Base-by-base conservation (phyloP, 2,888 invertebrate genomes). In the Epistrophella euchroma region DNA sequence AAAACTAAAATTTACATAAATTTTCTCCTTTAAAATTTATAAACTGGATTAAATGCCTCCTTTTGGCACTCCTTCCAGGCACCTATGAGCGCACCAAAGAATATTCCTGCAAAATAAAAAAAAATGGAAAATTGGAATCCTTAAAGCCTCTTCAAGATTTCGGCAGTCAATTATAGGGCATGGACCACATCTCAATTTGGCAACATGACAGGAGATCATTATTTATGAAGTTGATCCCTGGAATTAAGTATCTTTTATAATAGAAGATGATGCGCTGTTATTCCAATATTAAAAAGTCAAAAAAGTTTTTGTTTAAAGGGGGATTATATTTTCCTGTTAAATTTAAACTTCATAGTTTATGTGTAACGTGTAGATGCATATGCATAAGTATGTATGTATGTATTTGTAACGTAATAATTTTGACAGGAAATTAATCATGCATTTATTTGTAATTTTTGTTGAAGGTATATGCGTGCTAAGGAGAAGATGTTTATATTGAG, bases 211-310 rank as follows among this genome's bases (percentile, higher is more conserved):
- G 78, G 71, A 45, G 71, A 74, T 82, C 86, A 82, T 86, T 86
- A 86, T 82, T 82, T 82, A 86, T 86, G 82, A 74, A 77, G 85
- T 56, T 86, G 70, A 86, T 82, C 86, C 82, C 82, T 82, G 71
- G 71, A 82, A 86, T 82, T 78, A 86, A 73, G 77, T 58, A 37
- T 56, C 60, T 70, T n/a, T n/a, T 50, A 50, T 52, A 78, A 45
- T 60, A 68, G 11, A 72, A 76, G 85, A 80, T 76, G 56, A 80
- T 78, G 68, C 77, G 13, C 40, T 71, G 70, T 45, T 76, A 58
- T 45, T 17, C 17, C 9, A 45, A 45, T 45, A 45, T 58, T 71
- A 72, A 50, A 77, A 70, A 71, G n/a, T 43, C 55, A 15, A 25
- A 25, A 15, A 13, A 40, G n/a, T n/a, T 45, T 17, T 45, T 47